Evolutionary conservation across 2,797 vertebrate genomes (phyloP).

Genomic region (Tiaroga cobitis): DNA sequence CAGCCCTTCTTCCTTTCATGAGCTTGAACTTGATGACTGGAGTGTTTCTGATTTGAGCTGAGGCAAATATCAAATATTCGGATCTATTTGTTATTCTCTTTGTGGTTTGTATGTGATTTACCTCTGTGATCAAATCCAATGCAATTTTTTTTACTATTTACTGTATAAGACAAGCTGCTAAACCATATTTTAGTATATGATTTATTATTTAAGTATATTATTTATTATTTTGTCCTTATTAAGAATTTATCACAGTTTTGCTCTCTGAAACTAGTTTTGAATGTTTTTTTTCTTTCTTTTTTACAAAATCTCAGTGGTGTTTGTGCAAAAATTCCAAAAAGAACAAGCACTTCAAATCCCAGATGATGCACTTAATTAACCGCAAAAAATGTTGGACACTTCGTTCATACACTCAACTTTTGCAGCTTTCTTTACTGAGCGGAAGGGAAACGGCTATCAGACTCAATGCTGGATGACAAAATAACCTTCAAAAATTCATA

Average conservation of each 20-base stretch:
- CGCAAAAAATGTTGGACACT: no score
- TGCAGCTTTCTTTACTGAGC: no score
- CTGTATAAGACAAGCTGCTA: neutral
- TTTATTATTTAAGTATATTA: neutral
- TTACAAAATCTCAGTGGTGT: neutral
- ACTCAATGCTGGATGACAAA: no score
- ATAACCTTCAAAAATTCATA: no score
- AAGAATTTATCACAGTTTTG: neutral
- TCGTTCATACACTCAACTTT: no score
- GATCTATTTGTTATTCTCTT: neutral
- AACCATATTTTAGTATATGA: neutral
- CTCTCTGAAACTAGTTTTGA: constrained; percentile 5
- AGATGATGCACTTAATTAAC: no score
- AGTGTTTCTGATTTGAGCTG: constrained; percentile 2
- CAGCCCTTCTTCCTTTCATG: neutral
- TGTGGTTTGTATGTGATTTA: neutral
- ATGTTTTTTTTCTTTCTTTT: neutral
- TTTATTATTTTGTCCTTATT: neutral
- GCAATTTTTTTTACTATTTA: neutral
- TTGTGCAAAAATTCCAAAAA: neutral
- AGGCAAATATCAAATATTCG: constrained; percentile 1
- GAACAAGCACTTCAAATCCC: no score
- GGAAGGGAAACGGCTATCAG: no score
- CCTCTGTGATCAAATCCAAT: neutral
- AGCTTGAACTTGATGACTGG: neutral